phyloP scores from a whole-genome alignment of 2,888 invertebrate genomes.

The Acanthosepion lycidas region DNA sequence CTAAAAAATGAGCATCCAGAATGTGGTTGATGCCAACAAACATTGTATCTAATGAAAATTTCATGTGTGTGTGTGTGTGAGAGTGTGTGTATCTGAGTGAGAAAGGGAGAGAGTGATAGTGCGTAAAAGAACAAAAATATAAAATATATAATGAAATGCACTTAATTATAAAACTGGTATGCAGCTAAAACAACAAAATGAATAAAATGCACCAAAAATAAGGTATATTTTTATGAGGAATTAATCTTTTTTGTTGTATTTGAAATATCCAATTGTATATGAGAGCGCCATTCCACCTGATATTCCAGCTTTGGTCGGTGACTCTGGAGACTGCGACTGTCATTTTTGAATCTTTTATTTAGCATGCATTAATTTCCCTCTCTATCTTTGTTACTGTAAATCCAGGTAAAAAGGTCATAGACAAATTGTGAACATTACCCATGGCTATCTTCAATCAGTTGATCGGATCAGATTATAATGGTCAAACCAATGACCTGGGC shows the following conservation, averaged over 20 bases:
- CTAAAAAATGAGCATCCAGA: too few species aligned
- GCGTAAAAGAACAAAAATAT: too few species aligned
- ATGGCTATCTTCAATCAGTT: background rate
- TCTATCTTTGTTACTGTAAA: background rate
- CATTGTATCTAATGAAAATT: too few species aligned
- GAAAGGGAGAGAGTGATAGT: too few species aligned
- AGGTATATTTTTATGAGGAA: background rate
- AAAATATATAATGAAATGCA: too few species aligned
- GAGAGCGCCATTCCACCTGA: background rate
- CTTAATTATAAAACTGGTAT: too few species aligned
- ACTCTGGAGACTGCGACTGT: background rate
- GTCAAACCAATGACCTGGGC: background rate
- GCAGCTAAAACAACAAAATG: too few species aligned
- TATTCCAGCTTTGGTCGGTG: background rate
- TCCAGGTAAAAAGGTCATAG: background rate
- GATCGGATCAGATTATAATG: too few species aligned
- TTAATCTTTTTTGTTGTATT: background rate
- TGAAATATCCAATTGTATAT: too few species aligned
- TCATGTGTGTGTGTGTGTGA: too few species aligned
- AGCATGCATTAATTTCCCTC: background rate
- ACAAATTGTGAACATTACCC: background rate
- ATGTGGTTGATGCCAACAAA: too few species aligned
- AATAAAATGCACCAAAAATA: background rate
- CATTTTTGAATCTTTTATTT: background rate
- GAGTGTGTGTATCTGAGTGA: too few species aligned